Base-by-base conservation (phyloP, 2,888 invertebrate species). In the Yponomeuta evonymella region DNA sequence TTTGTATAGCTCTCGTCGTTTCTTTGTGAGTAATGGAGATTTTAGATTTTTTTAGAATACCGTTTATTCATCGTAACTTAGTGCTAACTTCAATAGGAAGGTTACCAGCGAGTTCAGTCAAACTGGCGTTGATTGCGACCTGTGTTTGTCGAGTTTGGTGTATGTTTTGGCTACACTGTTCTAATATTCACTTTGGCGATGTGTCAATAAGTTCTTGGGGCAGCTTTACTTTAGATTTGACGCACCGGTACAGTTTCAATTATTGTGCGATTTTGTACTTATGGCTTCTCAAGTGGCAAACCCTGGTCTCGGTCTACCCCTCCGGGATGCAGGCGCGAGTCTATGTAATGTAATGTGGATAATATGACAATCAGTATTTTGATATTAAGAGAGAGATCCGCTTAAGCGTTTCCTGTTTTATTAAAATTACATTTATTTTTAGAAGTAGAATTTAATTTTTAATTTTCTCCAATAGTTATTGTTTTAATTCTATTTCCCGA, bases 401-500 rank as follows among this genome's bases (percentile, higher is more conserved):
- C 68, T 68, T 51, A 23, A 64, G 64, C 10, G 30, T 48, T 67
- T 43, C 30, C 48, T 51, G 10, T 51, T 67, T 30, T 29, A 51
- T 68, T 23, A 58, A 11, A 68, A 68, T 68, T 64, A 11, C 12
- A 33, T 48, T 65, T 65, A 65, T 65, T 64, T 51, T 58, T 58
- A 58, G 51, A 58, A 58, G 33, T 68, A 48, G 68, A 68, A 51
- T 29, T 68, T 67, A 48, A 43, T 67, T 43, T 48, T 68, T 48
- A 68, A 9, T 51, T 51, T 15, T 68, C 48, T 51, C 12, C 36
- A 48, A 51, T 51, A 68, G 30, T 68, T 36, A 23, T 43, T 43
- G 43, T 43, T 43, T 43, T 43, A 43, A 43, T 43, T 43, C 43
- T 58, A 58, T 58, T 73, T 70, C 70, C 70, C 75, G 71, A 75